phyloP scores from a whole-genome alignment of 2,113 vertebrate species.

The Lutjanus erythropterus region DNA sequence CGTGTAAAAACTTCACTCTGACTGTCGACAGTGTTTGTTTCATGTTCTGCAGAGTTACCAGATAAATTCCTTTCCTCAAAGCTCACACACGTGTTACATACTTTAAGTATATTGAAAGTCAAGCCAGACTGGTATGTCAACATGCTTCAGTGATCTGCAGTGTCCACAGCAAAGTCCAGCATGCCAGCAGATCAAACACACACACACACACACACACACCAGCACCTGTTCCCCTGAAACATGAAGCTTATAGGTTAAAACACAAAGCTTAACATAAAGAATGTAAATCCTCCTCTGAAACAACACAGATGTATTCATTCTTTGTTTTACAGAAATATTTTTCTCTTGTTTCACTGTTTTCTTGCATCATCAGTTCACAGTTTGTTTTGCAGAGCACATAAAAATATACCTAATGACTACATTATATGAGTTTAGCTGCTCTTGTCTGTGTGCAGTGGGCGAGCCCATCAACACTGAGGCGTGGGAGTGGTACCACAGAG shows the following conservation, averaged over 20 bases:
- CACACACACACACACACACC: background rate
- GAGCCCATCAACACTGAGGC: conserved; percentile 84
- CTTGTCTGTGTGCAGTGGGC: conserved; percentile 73
- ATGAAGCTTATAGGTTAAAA: background rate
- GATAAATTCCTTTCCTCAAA: conserved; percentile 13
- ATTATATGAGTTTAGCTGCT: background rate
- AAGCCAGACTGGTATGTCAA: conserved; percentile 1
- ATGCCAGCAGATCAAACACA: background rate
- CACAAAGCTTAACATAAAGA: conserved; percentile 6
- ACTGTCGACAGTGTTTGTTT: background rate
- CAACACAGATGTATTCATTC: background rate
- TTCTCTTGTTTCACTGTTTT: background rate
- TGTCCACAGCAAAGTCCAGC: background rate
- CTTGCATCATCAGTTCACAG: background rate
- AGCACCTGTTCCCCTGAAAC: background rate
- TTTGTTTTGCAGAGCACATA: background rate
- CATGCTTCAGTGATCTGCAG: background rate
- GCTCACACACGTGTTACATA: background rate
- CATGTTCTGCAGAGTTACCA: background rate
- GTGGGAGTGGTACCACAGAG: conserved; percentile 82
- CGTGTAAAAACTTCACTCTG: background rate
- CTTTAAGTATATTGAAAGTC: background rate
- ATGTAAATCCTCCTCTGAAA: background rate
- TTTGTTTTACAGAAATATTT: background rate
- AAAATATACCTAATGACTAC: background rate